These are phyloP conservation scores for Trinectes maculatus DNA, from an alignment of 2,113 vertebrate genomes.

Conservation along the genomic window DNA sequence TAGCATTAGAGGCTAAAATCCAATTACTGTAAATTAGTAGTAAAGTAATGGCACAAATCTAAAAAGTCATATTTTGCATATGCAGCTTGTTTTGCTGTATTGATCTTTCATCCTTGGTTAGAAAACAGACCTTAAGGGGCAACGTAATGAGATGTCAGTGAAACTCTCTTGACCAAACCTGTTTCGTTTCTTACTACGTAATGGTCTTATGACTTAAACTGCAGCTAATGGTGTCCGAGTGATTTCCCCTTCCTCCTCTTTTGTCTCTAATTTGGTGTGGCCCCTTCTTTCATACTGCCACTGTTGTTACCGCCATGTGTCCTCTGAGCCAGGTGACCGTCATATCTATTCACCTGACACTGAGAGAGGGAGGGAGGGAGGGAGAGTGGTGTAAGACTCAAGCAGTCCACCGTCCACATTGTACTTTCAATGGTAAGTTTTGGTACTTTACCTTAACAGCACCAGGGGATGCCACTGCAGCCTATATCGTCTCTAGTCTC, in stretches of 20 bases:
- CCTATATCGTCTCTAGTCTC: too few relatives aligned
- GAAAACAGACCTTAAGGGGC: too few relatives aligned
- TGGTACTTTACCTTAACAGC: too few relatives aligned
- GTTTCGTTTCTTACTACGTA: slow-evolving; percentile 1
- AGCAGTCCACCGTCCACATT: not conserved
- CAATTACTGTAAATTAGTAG: not conserved
- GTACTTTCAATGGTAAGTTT: too few relatives aligned
- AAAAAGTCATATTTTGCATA: not conserved
- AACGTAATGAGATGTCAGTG: not conserved
- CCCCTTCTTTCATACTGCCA: not conserved
- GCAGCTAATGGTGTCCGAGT: not conserved
- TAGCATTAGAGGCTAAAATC: not conserved
- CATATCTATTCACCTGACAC: not conserved
- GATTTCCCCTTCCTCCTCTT: not conserved
- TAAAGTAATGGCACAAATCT: not conserved
- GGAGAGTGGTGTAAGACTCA: not conserved
- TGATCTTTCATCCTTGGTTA: too few relatives aligned
- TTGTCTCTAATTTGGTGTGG: slow-evolving; percentile 10
- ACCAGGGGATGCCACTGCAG: too few relatives aligned
- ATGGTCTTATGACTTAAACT: slow-evolving; percentile 8
- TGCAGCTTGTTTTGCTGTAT: not conserved
- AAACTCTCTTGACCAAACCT: not conserved
- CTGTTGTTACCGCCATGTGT: slow-evolving; percentile 4
- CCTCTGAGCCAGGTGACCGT: not conserved
- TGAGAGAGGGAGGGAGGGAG: not conserved